Evolutionary conservation across 2,797 vertebrate genomes (phyloP), one percentile per base, ranked within the genome.

Genomic region (Rhynchotus rufescens): DNA sequence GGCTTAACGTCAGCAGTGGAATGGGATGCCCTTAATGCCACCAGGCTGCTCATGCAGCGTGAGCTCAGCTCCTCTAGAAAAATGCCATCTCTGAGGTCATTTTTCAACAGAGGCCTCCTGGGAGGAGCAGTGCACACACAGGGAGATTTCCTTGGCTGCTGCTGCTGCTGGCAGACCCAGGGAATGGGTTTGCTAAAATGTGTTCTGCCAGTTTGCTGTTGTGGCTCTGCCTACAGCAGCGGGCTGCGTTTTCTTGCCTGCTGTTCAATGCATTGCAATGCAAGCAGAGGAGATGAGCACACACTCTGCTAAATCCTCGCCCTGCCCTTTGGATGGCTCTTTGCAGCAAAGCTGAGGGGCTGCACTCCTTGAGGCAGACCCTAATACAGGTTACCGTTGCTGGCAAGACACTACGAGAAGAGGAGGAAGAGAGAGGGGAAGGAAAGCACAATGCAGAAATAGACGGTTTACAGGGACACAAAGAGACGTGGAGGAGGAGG

Each of bases 161-260:
- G 84, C 65, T 54, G 17, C 65, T 56, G 15, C 42, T 84, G 23
- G 11, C 75, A 84, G 57, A 19, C 52, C 5, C 13, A 74, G 34
- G 65, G 38, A 88, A 86, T 15, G 62, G 34, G 23, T 49, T 88
- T 85, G 68, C 54, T 91, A 65, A 82, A 80, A 68, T 1, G 0
- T 7, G 6, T 64, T 83, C 65, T 86, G 67, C 45, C 80, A 34
- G 54, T 88, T 84, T 79, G 14, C 78, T 86, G 4, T 57, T 84
- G 19, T 22, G 66, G 72, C 73, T 77, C 83, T 86, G 47, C 67
- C 89, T 62, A 72, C n/a, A 93, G 78, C 81, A 86, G 65, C 88
- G 69, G 32, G 77, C 65, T 61, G 65, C 83, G 44, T 86, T 77
- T 26, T 49, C 71, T 69, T 57, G 45, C 72, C 72, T 86, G 89